A percentile compares a stretch with the other conserved stretches of the same genome.
phyloP scores from a whole-genome alignment of 2,888 invertebrate genomes.

The Gastrophysa polygoni region DNA sequence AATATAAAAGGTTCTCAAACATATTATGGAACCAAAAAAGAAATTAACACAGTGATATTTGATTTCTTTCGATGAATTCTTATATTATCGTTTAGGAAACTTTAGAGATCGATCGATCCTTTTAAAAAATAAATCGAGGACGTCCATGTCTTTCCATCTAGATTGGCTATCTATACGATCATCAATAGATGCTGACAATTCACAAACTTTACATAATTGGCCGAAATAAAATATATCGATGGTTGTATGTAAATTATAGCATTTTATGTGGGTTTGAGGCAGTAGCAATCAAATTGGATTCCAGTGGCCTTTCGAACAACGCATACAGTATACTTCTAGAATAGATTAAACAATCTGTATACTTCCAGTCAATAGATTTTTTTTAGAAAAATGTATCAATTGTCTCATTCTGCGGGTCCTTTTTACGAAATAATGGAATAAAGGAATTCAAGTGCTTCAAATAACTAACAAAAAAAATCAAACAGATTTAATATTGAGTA shows the following conservation, averaged over 20 bases:
- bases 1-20: too few species aligned
- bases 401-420: background rate
- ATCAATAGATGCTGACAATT: conserved; percentile 29
- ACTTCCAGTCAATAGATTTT: background rate
- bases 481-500: too few species aligned
- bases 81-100: too few species aligned
- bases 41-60: too few species aligned
- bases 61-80: too few species aligned
- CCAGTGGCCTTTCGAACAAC: background rate
- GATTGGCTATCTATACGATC: conserved; percentile 25
- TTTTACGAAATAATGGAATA: background rate
- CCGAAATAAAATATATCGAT: conserved; percentile 5
- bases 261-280: conserved; percentile 11
- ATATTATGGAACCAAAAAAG: too few species aligned
- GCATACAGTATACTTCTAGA: too few species aligned
- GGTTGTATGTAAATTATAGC: conserved; percentile 19
- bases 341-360: background rate
- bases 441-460: background rate
- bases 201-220: conserved; percentile 19
- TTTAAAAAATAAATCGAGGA: background rate
- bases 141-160: background rate
- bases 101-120: background rate
- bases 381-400: background rate
- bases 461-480: background rate
- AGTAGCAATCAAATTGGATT: background rate